Base-by-base conservation (phyloP, 2,888 invertebrate species). In the Eretmocerus hayati region DNA sequence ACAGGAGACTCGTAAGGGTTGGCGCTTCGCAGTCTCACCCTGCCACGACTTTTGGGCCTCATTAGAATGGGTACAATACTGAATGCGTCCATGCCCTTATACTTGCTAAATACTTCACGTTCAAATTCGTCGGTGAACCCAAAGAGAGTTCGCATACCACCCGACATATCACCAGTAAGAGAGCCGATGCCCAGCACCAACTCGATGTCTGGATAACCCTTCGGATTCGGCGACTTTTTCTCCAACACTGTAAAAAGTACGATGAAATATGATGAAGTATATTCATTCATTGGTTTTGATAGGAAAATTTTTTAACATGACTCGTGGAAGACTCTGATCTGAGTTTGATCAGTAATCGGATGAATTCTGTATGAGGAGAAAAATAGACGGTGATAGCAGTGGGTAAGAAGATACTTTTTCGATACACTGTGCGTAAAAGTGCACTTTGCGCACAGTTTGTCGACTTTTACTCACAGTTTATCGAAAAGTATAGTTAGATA, bases 171-270 rank as follows among this genome's bases (percentile, higher is more conserved):
- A 0, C 87, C 84, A 44, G 84, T 84, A 8, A 90, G 69, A 0
- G 84, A 84, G 0, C 89, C 85, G 13, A 85, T 81, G 0, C 87
- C 86, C 70, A 90, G 75, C 8, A 90, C 86, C 13, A 90, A 72
- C 66, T 91, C 89, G 51, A 90, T 80, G 60, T 90, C 88, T 0
- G 90, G 85, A 59, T 81, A 80, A 53, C 80, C 77, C 5, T 26
- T 26, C 26, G 26, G 26, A 26, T 26, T 11, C 8, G 26, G 26
- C 11, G 6, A 9, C 11, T 11, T 6, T 9, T 11, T 11, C 26
- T 26, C 26, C 26, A 26, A 11, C 6, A 26, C 26, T 26, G 26
- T 11, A 26, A 26, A 6, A 26, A 11, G 11, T n/a, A n/a, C n/a
- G n/a, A n/a, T n/a, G n/a, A n/a, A n/a, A n/a, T n/a, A n/a, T n/a